These are phyloP conservation scores for Plebejus argus DNA, from an alignment of 2,888 invertebrate genomes.

Conservation along the genomic window DNA sequence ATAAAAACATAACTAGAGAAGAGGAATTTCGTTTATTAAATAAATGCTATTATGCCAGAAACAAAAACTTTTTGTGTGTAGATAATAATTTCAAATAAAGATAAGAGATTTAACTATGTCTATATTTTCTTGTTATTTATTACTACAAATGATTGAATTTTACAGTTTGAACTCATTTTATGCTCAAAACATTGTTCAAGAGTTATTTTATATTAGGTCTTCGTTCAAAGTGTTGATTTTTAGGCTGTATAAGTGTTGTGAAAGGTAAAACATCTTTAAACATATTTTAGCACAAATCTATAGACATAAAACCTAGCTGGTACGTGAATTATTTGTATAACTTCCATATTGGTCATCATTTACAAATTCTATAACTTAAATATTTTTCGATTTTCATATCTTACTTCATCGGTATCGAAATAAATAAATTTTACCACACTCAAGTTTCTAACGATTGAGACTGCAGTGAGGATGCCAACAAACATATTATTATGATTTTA, in stretches of 20 bases:
- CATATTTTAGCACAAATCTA: not conserved
- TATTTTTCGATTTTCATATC: not conserved
- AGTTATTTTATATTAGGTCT: too few relatives aligned
- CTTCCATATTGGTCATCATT: not conserved
- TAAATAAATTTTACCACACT: not conserved
- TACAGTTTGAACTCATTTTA: not conserved
- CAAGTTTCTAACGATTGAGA: too few relatives aligned
- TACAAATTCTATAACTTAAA: not conserved
- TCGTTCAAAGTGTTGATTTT: too few relatives aligned
- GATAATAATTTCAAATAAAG: not conserved
- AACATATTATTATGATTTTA: too few relatives aligned
- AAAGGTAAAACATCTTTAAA: too few relatives aligned
- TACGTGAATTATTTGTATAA: not conserved
- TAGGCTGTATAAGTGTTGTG: too few relatives aligned
- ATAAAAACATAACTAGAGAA: conserved; percentile 54
- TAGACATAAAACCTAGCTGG: not conserved
- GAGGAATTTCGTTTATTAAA: conserved; percentile 1
- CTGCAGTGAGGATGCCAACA: too few relatives aligned
- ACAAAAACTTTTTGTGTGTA: not conserved
- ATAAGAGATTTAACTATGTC: not conserved
- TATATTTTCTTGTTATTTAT: not conserved
- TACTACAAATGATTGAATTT: not conserved
- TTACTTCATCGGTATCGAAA: not conserved
- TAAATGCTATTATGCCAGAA: conserved; percentile 36
- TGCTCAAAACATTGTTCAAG: not conserved